Conservation (phyloP, 2,797 vertebrate genomes). For the Cossypha heuglini region DNA sequence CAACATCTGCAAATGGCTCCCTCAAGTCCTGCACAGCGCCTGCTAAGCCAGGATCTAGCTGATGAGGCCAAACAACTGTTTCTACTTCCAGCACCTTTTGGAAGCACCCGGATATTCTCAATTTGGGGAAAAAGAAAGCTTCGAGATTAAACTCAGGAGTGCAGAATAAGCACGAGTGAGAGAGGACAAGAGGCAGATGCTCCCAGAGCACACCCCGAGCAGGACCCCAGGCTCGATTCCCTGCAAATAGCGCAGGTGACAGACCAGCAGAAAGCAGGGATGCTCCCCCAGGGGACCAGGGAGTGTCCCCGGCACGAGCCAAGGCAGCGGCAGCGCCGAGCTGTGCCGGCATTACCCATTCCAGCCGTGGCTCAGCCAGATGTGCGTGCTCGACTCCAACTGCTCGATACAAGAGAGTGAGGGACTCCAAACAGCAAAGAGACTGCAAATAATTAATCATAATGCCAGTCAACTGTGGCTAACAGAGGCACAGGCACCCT, state of each 20-base stretch:
- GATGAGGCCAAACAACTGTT: background rate
- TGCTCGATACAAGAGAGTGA: background rate
- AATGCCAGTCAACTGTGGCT: accelerated
- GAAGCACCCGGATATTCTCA: background rate
- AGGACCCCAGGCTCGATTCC: background rate
- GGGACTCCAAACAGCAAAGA: background rate
- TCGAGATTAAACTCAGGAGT: accelerated
- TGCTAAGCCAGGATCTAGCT: background rate
- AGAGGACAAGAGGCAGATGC: accelerated
- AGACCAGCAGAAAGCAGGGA: background rate
- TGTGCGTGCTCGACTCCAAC: accelerated
- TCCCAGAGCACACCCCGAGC: background rate
- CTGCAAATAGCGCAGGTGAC: accelerated
- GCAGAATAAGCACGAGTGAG: accelerated
- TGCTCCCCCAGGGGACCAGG: background rate
- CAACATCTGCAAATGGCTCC: background rate
- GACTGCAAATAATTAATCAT: background rate
- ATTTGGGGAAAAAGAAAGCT: background rate
- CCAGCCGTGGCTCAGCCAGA: background rate
- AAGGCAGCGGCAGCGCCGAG: background rate
- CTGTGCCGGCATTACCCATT: background rate
- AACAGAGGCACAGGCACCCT: background rate
- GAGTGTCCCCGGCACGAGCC: accelerated
- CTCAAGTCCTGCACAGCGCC: background rate
- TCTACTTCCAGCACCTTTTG: background rate